These are phyloP conservation scores for Trisateles emortualis DNA, from an alignment of 2,888 invertebrate species.

Conservation along the genomic window DNA sequence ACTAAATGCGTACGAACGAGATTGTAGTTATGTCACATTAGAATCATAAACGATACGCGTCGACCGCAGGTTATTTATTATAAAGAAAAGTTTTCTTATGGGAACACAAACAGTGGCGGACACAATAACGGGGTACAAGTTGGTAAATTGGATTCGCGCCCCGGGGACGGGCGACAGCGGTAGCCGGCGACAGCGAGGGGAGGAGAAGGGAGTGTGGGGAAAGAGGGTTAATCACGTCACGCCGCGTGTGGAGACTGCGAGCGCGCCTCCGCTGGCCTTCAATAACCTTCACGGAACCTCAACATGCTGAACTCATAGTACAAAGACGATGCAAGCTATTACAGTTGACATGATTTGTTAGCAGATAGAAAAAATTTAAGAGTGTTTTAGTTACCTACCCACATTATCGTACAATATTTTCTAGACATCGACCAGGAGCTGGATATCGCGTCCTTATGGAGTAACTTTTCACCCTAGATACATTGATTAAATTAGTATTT, in stretches of 20 bases:
- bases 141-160: constrained; percentile 79
- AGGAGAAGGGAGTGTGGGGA: constrained; percentile 6
- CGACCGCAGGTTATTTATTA: constrained; percentile 58
- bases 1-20: neutral
- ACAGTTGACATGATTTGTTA: constrained; percentile 2
- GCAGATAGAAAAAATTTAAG: neutral
- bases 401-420: too few relatives aligned
- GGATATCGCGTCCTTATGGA: too few relatives aligned
- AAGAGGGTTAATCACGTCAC: constrained; percentile 52
- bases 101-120: constrained; percentile 60
- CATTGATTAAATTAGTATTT: too few relatives aligned
- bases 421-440: too few relatives aligned
- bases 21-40: constrained; percentile 20
- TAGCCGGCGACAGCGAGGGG: constrained; percentile 32
- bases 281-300: constrained; percentile 21
- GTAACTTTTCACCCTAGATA: too few relatives aligned
- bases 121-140: constrained; percentile 77
- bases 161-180: constrained; percentile 65
- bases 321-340: neutral
- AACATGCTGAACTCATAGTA: constrained; percentile 15
- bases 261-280: constrained; percentile 25
- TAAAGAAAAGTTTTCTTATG: constrained; percentile 64
- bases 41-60: constrained; percentile 38
- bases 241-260: constrained; percentile 32
- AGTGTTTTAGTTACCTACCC: too few relatives aligned